These are phyloP conservation scores for Xestia sexstrigata DNA, from an alignment of 2,888 invertebrate genomes.

Conservation along the genomic window DNA sequence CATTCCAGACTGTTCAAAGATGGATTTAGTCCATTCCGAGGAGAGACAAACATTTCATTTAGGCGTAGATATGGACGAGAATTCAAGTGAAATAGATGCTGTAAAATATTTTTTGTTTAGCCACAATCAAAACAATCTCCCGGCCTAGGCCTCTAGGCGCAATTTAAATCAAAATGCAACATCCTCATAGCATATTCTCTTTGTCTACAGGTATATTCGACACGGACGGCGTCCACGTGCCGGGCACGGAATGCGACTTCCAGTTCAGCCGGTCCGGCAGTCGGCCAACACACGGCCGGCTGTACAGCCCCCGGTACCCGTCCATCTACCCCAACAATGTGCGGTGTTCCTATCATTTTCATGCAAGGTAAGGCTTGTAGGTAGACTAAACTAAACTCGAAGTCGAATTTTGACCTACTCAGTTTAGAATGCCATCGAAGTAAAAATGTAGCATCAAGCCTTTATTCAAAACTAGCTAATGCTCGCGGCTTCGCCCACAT, in stretches of 20 bases:
- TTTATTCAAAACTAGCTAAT: too few species aligned
- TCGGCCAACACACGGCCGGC: constrained; percentile 93
- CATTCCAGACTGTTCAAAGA: too few species aligned
- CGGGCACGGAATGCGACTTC: constrained; percentile 95
- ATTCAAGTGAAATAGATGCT: too few species aligned
- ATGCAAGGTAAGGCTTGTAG: constrained; percentile 92
- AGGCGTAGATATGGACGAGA: too few species aligned
- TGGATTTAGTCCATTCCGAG: too few species aligned
- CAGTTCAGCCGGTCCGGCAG: constrained; percentile 95
- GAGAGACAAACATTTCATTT: too few species aligned
- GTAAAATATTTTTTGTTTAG: too few species aligned
- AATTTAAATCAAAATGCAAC: neutral
- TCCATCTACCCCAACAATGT: constrained; percentile 98
- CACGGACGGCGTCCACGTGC: constrained; percentile 94
- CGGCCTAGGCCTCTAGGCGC: neutral
- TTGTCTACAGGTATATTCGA: constrained; percentile 93
- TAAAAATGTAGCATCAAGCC: neutral
- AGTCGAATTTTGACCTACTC: neutral
- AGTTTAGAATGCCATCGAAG: neutral
- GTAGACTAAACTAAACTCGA: neutral
- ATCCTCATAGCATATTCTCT: constrained; percentile 11
- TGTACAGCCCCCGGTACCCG: constrained; percentile 98
- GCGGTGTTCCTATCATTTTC: constrained; percentile 96
- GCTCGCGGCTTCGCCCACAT: too few species aligned
- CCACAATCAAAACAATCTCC: neutral